These are phyloP conservation scores for Diloba caeruleocephala DNA, from an alignment of 2,888 invertebrate species.

Conservation along the genomic window DNA sequence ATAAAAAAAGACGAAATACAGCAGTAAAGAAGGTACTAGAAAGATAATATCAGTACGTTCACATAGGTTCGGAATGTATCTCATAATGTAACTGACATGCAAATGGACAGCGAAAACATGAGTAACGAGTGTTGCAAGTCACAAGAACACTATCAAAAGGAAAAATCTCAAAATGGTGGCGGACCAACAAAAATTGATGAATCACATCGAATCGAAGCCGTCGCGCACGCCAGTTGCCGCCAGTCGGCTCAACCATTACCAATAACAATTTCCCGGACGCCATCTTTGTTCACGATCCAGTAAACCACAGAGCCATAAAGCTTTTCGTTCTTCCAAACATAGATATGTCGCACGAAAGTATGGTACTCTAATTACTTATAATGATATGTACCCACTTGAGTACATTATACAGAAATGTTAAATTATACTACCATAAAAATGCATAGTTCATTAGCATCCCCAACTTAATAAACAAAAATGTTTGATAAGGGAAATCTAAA, in stretches of 20 bases:
- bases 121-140: slow-evolving; percentile 50
- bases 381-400: slow-evolving; percentile 6
- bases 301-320: slow-evolving; percentile 62
- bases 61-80: slow-evolving; percentile 29
- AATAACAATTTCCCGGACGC: slow-evolving; percentile 78
- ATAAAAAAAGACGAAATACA: too few relatives aligned
- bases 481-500: slow-evolving; percentile 29
- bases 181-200: slow-evolving; percentile 75
- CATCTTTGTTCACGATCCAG: slow-evolving; percentile 77
- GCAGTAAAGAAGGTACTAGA: slow-evolving; percentile 2
- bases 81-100: slow-evolving; percentile 52
- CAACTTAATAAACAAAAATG: slow-evolving; percentile 34
- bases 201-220: slow-evolving; percentile 62
- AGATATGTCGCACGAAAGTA: slow-evolving; percentile 47
- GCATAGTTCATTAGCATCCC: slow-evolving; percentile 37
- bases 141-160: slow-evolving; percentile 46
- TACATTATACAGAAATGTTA: slow-evolving; percentile 10
- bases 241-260: slow-evolving; percentile 65
- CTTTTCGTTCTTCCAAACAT: slow-evolving; percentile 42
- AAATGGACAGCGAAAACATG: slow-evolving; percentile 63
- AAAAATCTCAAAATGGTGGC: slow-evolving; percentile 61
- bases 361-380: slow-evolving; percentile 28
- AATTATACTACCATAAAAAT: slow-evolving; percentile 6
- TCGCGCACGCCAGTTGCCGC: slow-evolving; percentile 46
- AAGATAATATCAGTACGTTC: slow-evolving; percentile 21